phyloP scores from a whole-genome alignment of 2,888 invertebrate genomes.

The Conus canariensis region DNA sequence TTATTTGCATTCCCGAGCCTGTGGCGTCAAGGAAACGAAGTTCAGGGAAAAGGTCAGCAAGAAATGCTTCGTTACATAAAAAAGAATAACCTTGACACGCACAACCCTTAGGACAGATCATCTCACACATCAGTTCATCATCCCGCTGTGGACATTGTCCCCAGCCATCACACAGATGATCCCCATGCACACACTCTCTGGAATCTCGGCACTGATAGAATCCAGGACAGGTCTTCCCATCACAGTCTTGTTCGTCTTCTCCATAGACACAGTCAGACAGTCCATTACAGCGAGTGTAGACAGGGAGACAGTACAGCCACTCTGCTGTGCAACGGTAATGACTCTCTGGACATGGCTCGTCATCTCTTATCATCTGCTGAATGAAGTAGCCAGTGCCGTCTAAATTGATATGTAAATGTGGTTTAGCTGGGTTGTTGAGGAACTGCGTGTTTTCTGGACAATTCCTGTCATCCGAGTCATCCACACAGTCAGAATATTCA shows the following conservation, averaged over 20 bases:
- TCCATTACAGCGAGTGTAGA: conserved; percentile 12
- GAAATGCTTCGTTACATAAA: neutral
- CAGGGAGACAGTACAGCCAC: neutral
- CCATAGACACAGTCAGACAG: neutral
- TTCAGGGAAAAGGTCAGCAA: neutral
- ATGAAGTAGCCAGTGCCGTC: conserved; percentile 4
- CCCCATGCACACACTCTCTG: conserved; percentile 9
- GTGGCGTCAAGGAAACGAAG: neutral
- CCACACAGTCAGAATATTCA: neutral
- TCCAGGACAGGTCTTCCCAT: neutral
- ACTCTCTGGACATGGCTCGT: conserved; percentile 1
- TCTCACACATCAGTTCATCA: neutral
- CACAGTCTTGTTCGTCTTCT: conserved; percentile 18
- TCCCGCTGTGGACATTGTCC: conserved; percentile 17
- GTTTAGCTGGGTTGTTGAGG: neutral
- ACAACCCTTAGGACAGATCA: neutral
- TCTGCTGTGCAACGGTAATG: neutral
- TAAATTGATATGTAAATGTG: neutral
- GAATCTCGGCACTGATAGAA: conserved; percentile 15
- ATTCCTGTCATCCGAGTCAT: neutral
- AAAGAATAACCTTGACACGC: neutral
- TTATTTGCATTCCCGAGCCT: neutral
- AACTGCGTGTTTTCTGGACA: neutral
- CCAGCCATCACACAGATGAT: conserved; percentile 26
- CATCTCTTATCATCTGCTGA: neutral